Conservation (phyloP, 2,797 vertebrate species). For the Avahi laniger region DNA sequence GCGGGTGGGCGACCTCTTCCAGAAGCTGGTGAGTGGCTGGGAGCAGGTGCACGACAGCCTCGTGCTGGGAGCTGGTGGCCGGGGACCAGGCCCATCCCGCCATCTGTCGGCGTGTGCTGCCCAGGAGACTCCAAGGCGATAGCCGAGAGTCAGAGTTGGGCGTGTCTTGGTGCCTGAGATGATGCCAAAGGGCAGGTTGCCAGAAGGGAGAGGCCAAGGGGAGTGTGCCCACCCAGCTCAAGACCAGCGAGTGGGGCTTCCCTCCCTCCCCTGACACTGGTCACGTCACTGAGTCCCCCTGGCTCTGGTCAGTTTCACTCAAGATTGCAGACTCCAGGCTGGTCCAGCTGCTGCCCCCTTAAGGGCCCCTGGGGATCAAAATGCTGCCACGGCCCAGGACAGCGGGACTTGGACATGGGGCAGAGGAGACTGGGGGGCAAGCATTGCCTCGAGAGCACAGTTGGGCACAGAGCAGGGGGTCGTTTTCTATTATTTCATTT, state of each 20-base stretch:
- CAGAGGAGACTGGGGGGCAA: rapidly evolving
- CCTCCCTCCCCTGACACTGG: background rate
- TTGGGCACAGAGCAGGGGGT: no score
- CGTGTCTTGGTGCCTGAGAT: background rate
- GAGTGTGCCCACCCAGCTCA: background rate
- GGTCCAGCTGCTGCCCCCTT: background rate
- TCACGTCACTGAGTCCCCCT: background rate
- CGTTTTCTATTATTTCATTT: background rate
- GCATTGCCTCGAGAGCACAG: background rate
- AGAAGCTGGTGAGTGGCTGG: slow-evolving; percentile 92
- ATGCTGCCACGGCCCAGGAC: background rate
- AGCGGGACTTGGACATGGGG: background rate
- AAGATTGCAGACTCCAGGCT: background rate
- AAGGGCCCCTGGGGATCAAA: background rate
- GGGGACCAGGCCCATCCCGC: background rate
- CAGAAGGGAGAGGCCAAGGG: background rate
- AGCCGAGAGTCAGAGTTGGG: background rate
- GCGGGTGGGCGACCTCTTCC: slow-evolving; percentile 97
- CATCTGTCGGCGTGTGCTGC: background rate
- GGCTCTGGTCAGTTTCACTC: background rate
- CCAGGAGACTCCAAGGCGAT: background rate
- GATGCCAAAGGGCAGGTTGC: background rate
- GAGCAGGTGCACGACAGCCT: rapidly evolving
- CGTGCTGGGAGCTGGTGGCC: background rate
- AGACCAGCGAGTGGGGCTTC: background rate